Conservation (phyloP, 2,113 vertebrate species). For the Phoenicopterus ruber region DNA sequence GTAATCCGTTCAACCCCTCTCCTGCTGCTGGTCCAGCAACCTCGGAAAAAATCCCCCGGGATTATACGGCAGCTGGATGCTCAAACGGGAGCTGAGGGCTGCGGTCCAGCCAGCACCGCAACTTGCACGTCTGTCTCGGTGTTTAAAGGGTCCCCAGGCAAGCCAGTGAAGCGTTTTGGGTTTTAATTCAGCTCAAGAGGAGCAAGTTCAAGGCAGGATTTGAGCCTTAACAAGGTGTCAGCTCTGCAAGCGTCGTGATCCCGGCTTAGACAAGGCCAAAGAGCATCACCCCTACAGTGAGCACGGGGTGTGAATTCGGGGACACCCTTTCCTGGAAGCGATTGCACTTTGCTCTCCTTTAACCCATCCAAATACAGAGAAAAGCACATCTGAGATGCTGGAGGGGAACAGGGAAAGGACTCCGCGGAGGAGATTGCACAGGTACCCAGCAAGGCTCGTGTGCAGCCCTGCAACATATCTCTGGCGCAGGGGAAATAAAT, state of each 20-base stretch:
- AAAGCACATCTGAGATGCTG: neutral
- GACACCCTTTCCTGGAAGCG: neutral
- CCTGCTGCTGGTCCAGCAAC: neutral
- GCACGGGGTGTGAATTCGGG: neutral
- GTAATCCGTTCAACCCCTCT: neutral
- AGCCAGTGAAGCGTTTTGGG: neutral
- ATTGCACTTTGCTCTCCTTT: neutral
- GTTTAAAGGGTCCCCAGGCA: neutral
- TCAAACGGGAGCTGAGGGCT: neutral
- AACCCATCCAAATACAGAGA: neutral
- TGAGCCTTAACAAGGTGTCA: neutral
- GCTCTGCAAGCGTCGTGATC: neutral
- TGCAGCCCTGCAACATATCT: neutral
- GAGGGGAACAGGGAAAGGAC: neutral
- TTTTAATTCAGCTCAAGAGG: neutral
- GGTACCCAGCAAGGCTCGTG: neutral
- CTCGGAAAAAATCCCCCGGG: neutral
- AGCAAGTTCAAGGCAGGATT: neutral
- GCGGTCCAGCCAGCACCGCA: neutral
- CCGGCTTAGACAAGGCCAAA: neutral
- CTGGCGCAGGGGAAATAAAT: neutral
- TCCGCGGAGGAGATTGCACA: neutral
- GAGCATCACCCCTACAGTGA: neutral
- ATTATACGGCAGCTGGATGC: neutral
- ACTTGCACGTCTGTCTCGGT: neutral